Evolutionary conservation across 1,140 invertebrate species (phyloP).

Genomic region (Asobara japonica): DNA sequence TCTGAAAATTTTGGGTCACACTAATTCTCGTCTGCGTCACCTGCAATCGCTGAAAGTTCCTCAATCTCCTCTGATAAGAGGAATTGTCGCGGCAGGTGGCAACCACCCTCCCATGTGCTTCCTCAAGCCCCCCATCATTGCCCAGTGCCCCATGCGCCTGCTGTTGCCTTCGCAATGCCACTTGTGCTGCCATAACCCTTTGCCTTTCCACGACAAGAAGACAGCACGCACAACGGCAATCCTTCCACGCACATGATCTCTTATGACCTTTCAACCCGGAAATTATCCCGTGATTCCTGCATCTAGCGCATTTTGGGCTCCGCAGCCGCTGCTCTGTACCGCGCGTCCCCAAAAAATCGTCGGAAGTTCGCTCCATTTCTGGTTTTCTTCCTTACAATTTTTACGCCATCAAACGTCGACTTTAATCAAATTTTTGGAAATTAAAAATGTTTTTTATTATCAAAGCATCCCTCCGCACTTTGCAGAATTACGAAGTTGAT

Average conservation of each 20-base stretch:
- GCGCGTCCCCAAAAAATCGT: neutral
- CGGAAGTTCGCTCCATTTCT: neutral
- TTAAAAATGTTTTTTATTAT: no score
- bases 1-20: constrained; percentile 56
- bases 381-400: no score
- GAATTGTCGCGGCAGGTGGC: constrained; percentile 57
- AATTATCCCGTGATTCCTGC: constrained; percentile 89
- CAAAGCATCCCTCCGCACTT: no score
- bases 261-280: constrained; percentile 90
- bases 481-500: no score
- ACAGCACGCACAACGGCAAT: constrained; percentile 87
- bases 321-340: constrained; percentile 63
- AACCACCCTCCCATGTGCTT: constrained; percentile 25
- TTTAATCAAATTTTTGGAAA: no score
- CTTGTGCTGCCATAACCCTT: constrained; percentile 86
- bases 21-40: constrained; percentile 58
- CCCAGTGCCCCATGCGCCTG: constrained; percentile 64
- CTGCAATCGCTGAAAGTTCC: constrained; percentile 69
- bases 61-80: constrained; percentile 70
- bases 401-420: no score
- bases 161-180: constrained; percentile 73
- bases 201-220: constrained; percentile 88
- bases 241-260: constrained; percentile 79
- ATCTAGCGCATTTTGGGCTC: constrained; percentile 89
- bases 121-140: constrained; percentile 34